Percentiles rank a stretch among this genome's conserved stretches.
Conservation (phyloP, 2,888 invertebrate genomes). For the Sicus ferrugineus region DNA sequence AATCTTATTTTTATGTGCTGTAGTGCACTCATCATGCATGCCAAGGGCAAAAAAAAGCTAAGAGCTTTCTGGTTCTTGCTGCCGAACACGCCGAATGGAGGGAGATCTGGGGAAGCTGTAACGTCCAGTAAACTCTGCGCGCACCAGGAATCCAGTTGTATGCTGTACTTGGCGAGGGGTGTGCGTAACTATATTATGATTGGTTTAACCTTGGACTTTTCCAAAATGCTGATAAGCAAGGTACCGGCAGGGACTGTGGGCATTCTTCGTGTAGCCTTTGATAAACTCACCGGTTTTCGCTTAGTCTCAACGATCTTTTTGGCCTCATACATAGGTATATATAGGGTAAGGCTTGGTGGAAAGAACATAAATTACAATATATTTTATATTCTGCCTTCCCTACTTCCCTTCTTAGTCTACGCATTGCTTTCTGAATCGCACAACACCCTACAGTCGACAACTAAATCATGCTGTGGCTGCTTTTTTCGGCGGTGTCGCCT, state of each 20-base stretch:
- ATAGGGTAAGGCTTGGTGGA: constrained; percentile 50
- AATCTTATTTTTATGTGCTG: constrained; percentile 54
- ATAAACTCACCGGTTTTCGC: constrained; percentile 40
- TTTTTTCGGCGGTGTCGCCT: constrained; percentile 53
- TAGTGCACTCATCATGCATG: constrained; percentile 51
- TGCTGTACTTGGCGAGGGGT: constrained; percentile 43
- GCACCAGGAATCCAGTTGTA: constrained; percentile 30
- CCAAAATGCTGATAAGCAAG: constrained; percentile 42
- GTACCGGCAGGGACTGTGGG: constrained; percentile 16
- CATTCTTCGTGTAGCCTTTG: constrained; percentile 28
- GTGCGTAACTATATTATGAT: constrained; percentile 49
- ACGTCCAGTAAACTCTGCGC: background rate
- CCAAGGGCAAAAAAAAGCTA: constrained; percentile 40
- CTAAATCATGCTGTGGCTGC: constrained; percentile 47
- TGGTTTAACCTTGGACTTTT: constrained; percentile 50
- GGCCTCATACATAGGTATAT: constrained; percentile 52
- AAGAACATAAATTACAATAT: background rate
- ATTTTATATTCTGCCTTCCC: background rate
- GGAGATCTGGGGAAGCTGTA: background rate
- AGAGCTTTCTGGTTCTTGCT: constrained; percentile 53
- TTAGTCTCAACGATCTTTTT: constrained; percentile 48
- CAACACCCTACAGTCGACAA: constrained; percentile 3
- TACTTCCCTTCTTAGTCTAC: constrained; percentile 41
- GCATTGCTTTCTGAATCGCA: constrained; percentile 47
- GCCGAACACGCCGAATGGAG: constrained; percentile 35